phyloP scores from a whole-genome alignment of 2,888 invertebrate genomes.

The Drosophila neonasuta region DNA sequence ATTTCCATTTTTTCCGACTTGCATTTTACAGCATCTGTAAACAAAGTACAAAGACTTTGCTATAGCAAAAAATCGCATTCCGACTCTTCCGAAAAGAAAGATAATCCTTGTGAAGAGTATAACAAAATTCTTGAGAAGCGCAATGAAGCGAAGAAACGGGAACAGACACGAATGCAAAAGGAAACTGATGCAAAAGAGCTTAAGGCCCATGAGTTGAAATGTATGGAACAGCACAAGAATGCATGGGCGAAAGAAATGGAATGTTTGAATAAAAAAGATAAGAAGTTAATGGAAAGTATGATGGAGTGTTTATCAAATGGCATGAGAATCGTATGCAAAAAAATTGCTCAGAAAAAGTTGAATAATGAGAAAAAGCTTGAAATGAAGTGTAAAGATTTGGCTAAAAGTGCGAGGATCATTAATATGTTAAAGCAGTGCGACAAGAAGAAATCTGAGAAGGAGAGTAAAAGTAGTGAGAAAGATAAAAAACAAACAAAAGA shows the following conservation, averaged over 20 bases:
- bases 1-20: conserved; percentile 1
- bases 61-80: conserved; percentile 15
- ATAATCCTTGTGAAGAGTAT: conserved; percentile 15
- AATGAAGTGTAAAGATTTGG: background rate
- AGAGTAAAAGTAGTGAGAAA: background rate
- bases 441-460: background rate
- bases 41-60: background rate
- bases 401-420: conserved; percentile 4
- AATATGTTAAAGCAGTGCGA: conserved; percentile 4
- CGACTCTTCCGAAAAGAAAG: background rate
- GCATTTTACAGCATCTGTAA: conserved; percentile 7
- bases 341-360: conserved; percentile 12
- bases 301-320: conserved; percentile 24
- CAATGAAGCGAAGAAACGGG: background rate
- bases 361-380: conserved; percentile 9
- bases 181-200: conserved; percentile 4
- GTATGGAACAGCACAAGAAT: conserved; percentile 2
- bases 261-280: conserved; percentile 13
- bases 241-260: conserved; percentile 18
- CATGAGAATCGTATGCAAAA: conserved; percentile 18
- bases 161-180: background rate
- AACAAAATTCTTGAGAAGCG: conserved; percentile 9
- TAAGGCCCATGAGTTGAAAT: conserved; percentile 4
- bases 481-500: background rate
- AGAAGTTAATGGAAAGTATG: conserved; percentile 15